Percentiles rank a stretch among this genome's conserved stretches.
These are phyloP conservation scores for Axis porcinus DNA, from an alignment of 2,113 vertebrate genomes.

Conservation along the genomic window DNA sequence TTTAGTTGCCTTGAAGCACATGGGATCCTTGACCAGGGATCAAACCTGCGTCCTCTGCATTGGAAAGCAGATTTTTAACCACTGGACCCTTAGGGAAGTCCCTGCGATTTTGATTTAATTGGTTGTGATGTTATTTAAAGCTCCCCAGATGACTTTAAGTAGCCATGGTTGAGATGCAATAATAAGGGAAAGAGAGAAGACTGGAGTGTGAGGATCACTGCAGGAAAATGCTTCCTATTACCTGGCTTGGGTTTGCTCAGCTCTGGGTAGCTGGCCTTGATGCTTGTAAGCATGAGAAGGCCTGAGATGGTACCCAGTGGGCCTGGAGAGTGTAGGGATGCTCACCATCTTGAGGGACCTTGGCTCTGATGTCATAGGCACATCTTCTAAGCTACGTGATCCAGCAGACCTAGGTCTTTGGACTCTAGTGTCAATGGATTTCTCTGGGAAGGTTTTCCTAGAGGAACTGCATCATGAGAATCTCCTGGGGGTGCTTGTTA, in stretches of 20 bases:
- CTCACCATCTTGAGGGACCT: background rate
- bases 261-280: background rate
- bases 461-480: background rate
- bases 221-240: background rate
- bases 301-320: rapidly evolving
- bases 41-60: background rate
- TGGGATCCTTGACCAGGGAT: background rate
- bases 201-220: background rate
- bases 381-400: background rate
- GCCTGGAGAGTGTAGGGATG: background rate
- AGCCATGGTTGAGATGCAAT: background rate
- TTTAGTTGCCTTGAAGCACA: background rate
- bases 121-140: background rate
- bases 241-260: background rate
- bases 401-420: background rate
- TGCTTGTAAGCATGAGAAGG: background rate
- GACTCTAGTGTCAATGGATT: background rate
- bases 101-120: background rate
- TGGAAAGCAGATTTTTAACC: background rate
- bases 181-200: background rate
- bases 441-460: background rate
- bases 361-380: background rate
- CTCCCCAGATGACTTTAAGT: background rate
- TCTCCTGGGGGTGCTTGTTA: background rate
- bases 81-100: background rate